Base-by-base conservation (phyloP, 2,797 vertebrate genomes). In the Macrochelys suwanniensis region DNA sequence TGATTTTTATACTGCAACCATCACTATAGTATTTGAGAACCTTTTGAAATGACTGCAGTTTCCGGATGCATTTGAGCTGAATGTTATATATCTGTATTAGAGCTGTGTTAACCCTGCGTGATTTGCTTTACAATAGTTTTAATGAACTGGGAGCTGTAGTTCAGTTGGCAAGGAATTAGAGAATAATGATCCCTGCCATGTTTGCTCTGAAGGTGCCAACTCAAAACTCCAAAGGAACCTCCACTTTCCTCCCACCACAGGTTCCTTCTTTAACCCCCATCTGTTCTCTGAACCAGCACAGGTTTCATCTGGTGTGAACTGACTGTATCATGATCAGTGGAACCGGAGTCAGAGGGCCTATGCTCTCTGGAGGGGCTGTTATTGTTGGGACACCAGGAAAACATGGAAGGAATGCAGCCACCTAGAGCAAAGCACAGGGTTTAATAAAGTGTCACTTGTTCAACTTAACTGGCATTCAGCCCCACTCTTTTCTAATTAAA, bases 261-360 rank as follows among this genome's bases (percentile, higher is more conserved):
- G 25, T 47, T 83, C 76, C 53, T 16, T 87, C 42, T 57, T 57
- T 84, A 37, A 54, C 8, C 47, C 68, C 76, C 50, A 89, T 53
- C 86, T 84, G 17, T 26, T 92, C 80, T 71, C 84, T 59, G 54
- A 50, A 80, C 56, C 82, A 59, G 50, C 83, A 90, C 50, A 89
- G 82, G 92, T 59, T 57, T 53, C 57, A 84, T 31, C 54, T 90
- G 53, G 16, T 78, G 37, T 57, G 77, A 83, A 85, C 56, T 23
- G 21, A 90, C 42, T 51, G 37, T 78, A 79, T 57, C 77, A 26
- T 90, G 83, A 84, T 37, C 33, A 68, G 61, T 37, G 61, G 61
- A 68, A n/a, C 61, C 7, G 17, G 33, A 68, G 16, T 17, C 33
- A 92, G 85, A 87, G 49, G 78, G 71, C 56, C 47, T 61, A 16